A percentile compares a stretch with the other conserved stretches of the same genome.
Conservation (phyloP, 2,797 vertebrate species). For the Dryobates pubescens region DNA sequence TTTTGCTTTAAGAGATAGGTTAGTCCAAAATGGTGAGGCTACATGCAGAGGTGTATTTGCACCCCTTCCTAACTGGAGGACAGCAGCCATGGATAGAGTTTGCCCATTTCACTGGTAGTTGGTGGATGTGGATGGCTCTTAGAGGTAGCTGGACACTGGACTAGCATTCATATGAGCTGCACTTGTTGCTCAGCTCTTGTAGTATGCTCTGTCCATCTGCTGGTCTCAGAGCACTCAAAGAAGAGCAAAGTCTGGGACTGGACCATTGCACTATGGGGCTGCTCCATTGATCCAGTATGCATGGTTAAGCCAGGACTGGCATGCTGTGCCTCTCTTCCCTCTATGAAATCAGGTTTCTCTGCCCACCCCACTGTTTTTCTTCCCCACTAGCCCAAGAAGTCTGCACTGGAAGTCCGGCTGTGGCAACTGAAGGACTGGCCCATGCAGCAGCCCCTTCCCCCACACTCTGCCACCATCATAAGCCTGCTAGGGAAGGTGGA, state of each 20-base stretch:
- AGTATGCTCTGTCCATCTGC: neutral
- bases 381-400: constrained; percentile 12
- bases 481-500: constrained; percentile 59
- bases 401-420: constrained; percentile 26
- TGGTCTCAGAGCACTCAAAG: rapidly evolving
- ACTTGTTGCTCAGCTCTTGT: neutral
- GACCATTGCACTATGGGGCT: neutral
- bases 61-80: neutral
- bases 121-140: rapidly evolving
- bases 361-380: neutral
- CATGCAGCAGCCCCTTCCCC: constrained; percentile 27
- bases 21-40: neutral
- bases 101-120: rapidly evolving
- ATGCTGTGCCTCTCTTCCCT: neutral
- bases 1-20: neutral
- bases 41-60: neutral
- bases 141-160: neutral
- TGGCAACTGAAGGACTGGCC: constrained; percentile 69
- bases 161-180: neutral
- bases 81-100: neutral
- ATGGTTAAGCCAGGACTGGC: neutral
- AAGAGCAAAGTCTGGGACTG: neutral
- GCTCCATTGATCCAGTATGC: neutral
- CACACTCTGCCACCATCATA: constrained; percentile 20
- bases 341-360: neutral